Evolutionary conservation across 2,797 vertebrate genomes (phyloP), one percentile per base, ranked within the genome.

Genomic region (Sebastes steindachneri): DNA sequence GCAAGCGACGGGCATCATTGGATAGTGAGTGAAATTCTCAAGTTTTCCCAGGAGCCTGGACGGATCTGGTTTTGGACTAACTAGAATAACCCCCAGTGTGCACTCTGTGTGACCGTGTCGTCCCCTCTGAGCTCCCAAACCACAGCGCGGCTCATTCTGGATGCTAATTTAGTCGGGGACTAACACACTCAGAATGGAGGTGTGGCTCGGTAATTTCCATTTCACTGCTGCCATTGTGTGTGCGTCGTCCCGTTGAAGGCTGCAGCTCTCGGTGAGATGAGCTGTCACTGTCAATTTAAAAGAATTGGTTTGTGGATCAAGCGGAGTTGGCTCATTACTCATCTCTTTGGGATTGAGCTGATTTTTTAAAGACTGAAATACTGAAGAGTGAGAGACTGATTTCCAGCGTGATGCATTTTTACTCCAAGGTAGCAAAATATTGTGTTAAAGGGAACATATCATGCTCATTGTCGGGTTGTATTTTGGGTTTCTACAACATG

Each of bases 31-130:
- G 72, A 79, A 78, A 74, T 74, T 68, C 65, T 76, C 45, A 26
- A 74, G 69, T 80, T 75, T 35, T 60, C 79, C 85, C 83, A 11
- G 45, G 81, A 70, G 78, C 33, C 73, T 21, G 63, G 31, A 71
- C 54, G 53, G 57, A 82, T 75, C 73, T 68, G 79, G 66, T 85
- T 77, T 67, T 25, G 72, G 74, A 77, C 48, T 3, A 54, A 28
- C 68, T 57, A 68, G 87, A 89, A 84, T 68, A 84, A 74, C 67
- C 88, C 79, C 73, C 81, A 66, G 23, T 63, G 74, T 81, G 88
- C 75, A 64, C 37, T 73, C 53, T 45, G 76, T 9, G 7, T 79
- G 78, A 75, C 73, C 37, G 53, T 19, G 35, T 1, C 28, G 48
- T 70, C 71, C 57, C 75, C 54, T 73, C 63, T 10, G 48, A 81